These are phyloP conservation scores for Dicyrtomina minuta DNA, from an alignment of 2,888 invertebrate genomes.

Conservation along the genomic window DNA sequence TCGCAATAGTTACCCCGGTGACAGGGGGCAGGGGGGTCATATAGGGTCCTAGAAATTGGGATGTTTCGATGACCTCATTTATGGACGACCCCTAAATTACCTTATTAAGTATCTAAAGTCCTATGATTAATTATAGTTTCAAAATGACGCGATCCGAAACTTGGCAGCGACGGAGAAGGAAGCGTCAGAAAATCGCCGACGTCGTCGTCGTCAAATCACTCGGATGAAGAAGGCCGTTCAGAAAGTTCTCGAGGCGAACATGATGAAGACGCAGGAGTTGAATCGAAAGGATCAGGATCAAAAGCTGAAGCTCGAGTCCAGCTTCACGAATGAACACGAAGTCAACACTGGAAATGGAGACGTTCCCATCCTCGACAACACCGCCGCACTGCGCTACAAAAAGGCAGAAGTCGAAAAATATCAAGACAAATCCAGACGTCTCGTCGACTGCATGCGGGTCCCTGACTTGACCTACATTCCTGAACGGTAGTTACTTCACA, in stretches of 20 bases:
- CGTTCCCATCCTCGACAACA: no score
- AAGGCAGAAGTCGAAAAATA: slow-evolving; percentile 46
- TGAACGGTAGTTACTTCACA: slow-evolving; percentile 32
- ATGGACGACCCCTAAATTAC: no score
- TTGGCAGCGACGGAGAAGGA: slow-evolving; percentile 46
- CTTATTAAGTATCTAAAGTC: no score
- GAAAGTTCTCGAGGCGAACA: slow-evolving; percentile 46
- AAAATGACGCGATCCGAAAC: slow-evolving; percentile 46
- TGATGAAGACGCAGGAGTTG: slow-evolving; percentile 4
- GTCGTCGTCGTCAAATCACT: slow-evolving; percentile 47
- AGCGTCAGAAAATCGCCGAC: slow-evolving; percentile 47
- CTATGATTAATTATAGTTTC: slow-evolving; percentile 43
- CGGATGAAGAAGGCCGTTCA: slow-evolving; percentile 52
- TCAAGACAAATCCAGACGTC: slow-evolving; percentile 41
- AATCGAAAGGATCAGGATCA: no score
- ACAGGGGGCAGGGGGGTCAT: no score
- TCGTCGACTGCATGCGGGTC: slow-evolving; percentile 51
- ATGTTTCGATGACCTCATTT: no score
- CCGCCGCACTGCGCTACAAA: slow-evolving; percentile 32
- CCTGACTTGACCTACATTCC: slow-evolving; percentile 49
- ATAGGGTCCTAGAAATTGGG: no score
- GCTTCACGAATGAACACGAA: background rate
- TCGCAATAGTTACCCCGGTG: no score
- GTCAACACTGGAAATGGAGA: no score
- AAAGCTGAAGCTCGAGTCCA: no score